Conservation (phyloP, 2,888 invertebrate species). For the Shargacucullia verbasci region DNA sequence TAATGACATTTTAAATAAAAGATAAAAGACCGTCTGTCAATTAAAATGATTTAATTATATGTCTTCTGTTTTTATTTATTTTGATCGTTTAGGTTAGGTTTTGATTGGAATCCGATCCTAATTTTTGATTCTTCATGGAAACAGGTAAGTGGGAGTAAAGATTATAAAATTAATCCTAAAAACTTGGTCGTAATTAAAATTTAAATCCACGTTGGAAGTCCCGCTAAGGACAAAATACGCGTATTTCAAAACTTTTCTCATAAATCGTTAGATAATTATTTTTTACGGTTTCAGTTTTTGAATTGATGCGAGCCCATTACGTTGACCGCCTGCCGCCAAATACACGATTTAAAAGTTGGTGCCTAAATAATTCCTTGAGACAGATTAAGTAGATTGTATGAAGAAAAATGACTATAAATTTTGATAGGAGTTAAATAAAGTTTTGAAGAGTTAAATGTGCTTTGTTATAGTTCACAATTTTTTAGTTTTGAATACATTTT, state of each 20-base stretch:
- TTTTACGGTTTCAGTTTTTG: conserved; percentile 62
- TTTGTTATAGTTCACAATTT: too few species aligned
- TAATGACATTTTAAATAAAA: conserved; percentile 35
- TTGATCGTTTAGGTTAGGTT: too few species aligned
- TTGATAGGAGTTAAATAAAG: too few species aligned
- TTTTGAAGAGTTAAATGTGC: too few species aligned
- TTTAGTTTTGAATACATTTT: too few species aligned
- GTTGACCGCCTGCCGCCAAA: conserved; percentile 35
- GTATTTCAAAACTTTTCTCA: conserved; percentile 77
- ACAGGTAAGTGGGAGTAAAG: conserved; percentile 68
- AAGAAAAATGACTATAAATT: too few species aligned
- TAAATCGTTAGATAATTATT: conserved; percentile 80
- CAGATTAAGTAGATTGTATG: background rate
- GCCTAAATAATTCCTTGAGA: conserved; percentile 15
- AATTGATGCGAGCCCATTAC: conserved; percentile 47
- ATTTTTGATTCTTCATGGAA: conserved; percentile 63
- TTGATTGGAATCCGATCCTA: conserved; percentile 55
- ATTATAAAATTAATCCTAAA: conserved; percentile 80
- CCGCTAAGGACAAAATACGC: conserved; percentile 73
- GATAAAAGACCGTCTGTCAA: background rate
- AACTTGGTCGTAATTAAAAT: conserved; percentile 84
- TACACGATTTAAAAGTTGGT: conserved; percentile 23
- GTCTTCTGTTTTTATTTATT: conserved; percentile 12
- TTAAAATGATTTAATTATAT: too few species aligned
- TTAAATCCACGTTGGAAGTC: conserved; percentile 77